Base-by-base conservation (phyloP, 2,113 vertebrate genomes). In the Syngnathus typhle region DNA sequence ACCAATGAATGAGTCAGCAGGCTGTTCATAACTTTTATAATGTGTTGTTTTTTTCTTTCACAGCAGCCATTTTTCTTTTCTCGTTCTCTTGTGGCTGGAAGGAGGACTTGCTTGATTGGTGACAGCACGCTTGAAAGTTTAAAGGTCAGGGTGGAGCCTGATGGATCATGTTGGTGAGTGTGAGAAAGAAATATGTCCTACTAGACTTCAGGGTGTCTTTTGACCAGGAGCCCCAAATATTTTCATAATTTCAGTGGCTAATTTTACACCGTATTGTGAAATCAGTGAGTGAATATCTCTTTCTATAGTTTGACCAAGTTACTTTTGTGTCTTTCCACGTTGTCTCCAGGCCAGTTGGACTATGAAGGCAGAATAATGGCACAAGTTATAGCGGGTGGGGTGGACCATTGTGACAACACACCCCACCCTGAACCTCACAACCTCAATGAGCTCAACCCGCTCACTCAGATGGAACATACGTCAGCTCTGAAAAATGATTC, bases 121-220 rank as follows among this genome's bases (percentile, higher is more conserved):
- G 32, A 37, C 38, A 43, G 65, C 19, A 65, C 46, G 54, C 56
- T 32, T 70, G 67, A 69, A 51, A 74, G 74, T 46, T 75, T 71
- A 70, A 38, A 56, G 38, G 1, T 71, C 60, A 78, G 61, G 64
- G 71, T 23, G 32, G 58, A 79, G 71, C 49, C 75, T 43, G 59
- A 86, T 89, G 86, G 85, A 88, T 87, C 74, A 86, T 87, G 85
- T 68, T 81, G 79, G 79, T 86, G 52, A 83, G 77, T 59, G 11
- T 23, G n/a, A 49, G 15, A 32, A 56, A 32, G 54, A 56, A 56
- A 13, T 11, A 23, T 56, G 15, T 58, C 13, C 13, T 32, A 32
- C 8, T 2, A 4, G 5, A 47, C 15, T 52, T 52, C 6, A 43
- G 9, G 9, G 41, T 43, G 1, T 55, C 3, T 54, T 27, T n/a